phyloP scores from a whole-genome alignment of 2,888 invertebrate species.

The Leistus spinibarbis region DNA sequence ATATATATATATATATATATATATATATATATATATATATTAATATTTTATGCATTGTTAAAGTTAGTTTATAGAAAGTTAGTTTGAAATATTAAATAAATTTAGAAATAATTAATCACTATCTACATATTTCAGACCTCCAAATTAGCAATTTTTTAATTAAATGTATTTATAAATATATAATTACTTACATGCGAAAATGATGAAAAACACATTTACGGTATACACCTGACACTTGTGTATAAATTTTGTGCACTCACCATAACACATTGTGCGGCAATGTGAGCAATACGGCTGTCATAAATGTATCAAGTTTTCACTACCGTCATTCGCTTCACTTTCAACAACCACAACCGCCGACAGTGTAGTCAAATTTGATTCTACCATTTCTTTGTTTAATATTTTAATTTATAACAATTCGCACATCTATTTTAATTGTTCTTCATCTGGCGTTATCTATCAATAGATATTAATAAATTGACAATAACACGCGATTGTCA shows the following conservation, averaged over 20 bases:
- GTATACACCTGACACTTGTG: slow-evolving; percentile 26
- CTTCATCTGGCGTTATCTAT: neutral
- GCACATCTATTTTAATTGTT: neutral
- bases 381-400: neutral
- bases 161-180: neutral
- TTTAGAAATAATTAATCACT: too few relatives aligned
- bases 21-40: too few relatives aligned
- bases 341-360: slow-evolving; percentile 5
- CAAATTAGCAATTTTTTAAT: too few relatives aligned
- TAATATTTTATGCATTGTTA: too few relatives aligned
- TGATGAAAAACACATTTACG: slow-evolving; percentile 6
- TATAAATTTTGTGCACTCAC: slow-evolving; percentile 7
- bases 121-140: too few relatives aligned
- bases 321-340: neutral
- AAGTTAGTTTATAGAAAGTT: too few relatives aligned
- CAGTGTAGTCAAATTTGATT: neutral
- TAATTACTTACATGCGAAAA: slow-evolving; percentile 21
- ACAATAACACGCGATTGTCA: neutral
- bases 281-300: slow-evolving; percentile 19
- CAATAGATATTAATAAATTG: neutral
- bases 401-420: neutral
- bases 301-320: slow-evolving; percentile 30
- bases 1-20: too few relatives aligned
- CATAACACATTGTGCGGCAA: slow-evolving; percentile 24
- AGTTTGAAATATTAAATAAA: too few relatives aligned